These are phyloP conservation scores for Drosophila yakuba DNA, from an alignment of 1,140 invertebrate species.

Conservation along the genomic window DNA sequence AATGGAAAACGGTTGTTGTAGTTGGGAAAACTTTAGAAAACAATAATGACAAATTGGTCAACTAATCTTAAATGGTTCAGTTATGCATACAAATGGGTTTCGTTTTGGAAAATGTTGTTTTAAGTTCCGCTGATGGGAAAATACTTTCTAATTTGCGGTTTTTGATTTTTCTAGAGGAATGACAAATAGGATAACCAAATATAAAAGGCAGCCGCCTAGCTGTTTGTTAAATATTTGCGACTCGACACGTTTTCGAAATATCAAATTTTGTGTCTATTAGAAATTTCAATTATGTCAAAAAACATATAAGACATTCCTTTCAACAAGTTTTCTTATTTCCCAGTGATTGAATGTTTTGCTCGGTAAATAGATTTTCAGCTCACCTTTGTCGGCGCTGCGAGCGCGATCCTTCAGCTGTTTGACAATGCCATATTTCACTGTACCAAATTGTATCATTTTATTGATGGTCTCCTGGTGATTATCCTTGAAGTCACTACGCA, in stretches of 20 bases:
- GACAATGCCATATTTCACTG: slow-evolving; percentile 87
- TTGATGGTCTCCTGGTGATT: slow-evolving; percentile 84
- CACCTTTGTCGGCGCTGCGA: slow-evolving; percentile 78
- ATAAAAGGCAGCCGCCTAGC: slow-evolving; percentile 11
- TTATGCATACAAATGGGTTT: slow-evolving; percentile 12
- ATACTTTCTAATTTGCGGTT: slow-evolving; percentile 32
- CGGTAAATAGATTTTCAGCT: slow-evolving; percentile 24
- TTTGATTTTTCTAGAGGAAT: background rate
- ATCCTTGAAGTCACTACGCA: slow-evolving; percentile 85
- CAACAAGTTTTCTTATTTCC: background rate
- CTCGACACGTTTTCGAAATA: background rate
- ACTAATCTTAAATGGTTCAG: slow-evolving; percentile 68
- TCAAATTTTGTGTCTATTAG: background rate
- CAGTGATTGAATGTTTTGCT: background rate
- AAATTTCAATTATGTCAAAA: slow-evolving; percentile 28
- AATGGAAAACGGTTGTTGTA: slow-evolving; percentile 35
- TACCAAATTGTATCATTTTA: slow-evolving; percentile 87
- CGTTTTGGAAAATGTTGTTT: slow-evolving; percentile 25
- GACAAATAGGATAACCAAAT: slow-evolving; percentile 34
- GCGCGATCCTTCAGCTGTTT: slow-evolving; percentile 85
- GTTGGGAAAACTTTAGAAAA: slow-evolving; percentile 4
- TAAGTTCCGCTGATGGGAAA: slow-evolving; percentile 2
- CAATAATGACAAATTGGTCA: slow-evolving; percentile 75
- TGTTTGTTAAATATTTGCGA: slow-evolving; percentile 1
- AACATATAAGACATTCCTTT: slow-evolving; percentile 13